phyloP scores from a whole-genome alignment of 2,888 invertebrate species.

The Thelaira solivaga region DNA sequence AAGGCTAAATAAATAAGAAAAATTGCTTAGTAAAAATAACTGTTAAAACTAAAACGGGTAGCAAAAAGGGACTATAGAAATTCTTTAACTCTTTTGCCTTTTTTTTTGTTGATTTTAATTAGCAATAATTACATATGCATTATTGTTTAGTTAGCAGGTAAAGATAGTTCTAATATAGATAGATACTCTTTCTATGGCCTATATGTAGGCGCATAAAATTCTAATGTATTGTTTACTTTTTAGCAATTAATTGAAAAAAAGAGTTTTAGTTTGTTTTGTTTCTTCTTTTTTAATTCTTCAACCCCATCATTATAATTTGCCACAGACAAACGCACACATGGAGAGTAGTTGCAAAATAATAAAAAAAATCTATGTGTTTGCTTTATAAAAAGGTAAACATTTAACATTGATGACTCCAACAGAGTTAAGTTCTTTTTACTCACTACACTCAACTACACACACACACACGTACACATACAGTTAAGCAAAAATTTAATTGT shows the following conservation, averaged over 20 bases:
- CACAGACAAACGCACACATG: constrained; percentile 1
- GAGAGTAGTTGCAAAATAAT: constrained; percentile 10
- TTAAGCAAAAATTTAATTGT: constrained; percentile 1
- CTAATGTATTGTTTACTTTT: constrained; percentile 61
- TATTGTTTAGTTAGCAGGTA: constrained; percentile 61
- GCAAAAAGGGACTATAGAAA: not conserved
- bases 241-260: constrained; percentile 60
- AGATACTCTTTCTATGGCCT: constrained; percentile 8
- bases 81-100: not conserved
- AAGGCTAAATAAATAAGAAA: constrained; percentile 34
- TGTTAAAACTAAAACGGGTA: not conserved
- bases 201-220: constrained; percentile 27
- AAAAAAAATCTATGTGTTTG: constrained; percentile 47
- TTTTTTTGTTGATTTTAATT: constrained; percentile 68
- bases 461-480: not conserved
- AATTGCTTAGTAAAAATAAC: not conserved
- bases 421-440: constrained; percentile 27
- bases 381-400: constrained; percentile 58
- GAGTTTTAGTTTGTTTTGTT: constrained; percentile 19
- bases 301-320: constrained; percentile 25
- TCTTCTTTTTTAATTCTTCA: not conserved
- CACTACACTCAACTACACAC: not conserved
- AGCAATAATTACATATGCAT: constrained; percentile 71
- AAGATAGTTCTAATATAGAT: constrained; percentile 23
- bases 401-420: constrained; percentile 61